Base-by-base conservation (phyloP, 2,797 vertebrate species). In the Pseudotriccus pelzelni region DNA sequence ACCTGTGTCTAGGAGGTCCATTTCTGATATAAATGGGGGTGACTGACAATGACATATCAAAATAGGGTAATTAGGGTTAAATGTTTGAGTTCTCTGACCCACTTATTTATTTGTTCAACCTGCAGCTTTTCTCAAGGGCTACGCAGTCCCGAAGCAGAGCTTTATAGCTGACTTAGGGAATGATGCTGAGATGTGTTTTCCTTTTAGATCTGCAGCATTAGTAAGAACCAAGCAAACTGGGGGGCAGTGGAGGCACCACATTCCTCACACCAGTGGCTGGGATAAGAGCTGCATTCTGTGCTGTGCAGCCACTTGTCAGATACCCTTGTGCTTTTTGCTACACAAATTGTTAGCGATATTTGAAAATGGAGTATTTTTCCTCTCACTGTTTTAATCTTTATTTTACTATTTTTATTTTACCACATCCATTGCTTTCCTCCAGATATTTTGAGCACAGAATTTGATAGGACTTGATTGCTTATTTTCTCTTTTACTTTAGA, bases 401-500 rank as follows among this genome's bases (percentile, higher is more conserved):
- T 72, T 93, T 91, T 77, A 66, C 91, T 79, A 8, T 90, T 94
- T 86, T 68, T 43, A 30, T 81, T 90, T 89, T 70, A 46, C 9
- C 10, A 6, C 27, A 36, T 79, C 37, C 21, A 14, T 64, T 90
- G 83, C 41, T 94, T 95, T 95, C 68, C 63, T 91, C 55, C 25
- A 66, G 50, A 24, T 84, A 46, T 75, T 90, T 67, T 83, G 66
- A 90, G 85, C 2, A 1, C 86, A 87, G 82, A 92, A 72, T 95
- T 83, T 84, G 44, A 39, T 44, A 55, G 43, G 34, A 12, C 37
- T 94, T 80, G 84, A 92, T 84, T 82, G 74, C 58, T 92, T 82
- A 30, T 91, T 95, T 92, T 89, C 53, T 56, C 30, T 92, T 90
- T 89, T 87, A 72, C 49, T 95, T 86, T 77, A 89, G 80, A 50